Percentiles rank a stretch among this genome's conserved stretches.
Conservation (phyloP, 2,888 invertebrate species). For the Meiosimyza platycephala region DNA sequence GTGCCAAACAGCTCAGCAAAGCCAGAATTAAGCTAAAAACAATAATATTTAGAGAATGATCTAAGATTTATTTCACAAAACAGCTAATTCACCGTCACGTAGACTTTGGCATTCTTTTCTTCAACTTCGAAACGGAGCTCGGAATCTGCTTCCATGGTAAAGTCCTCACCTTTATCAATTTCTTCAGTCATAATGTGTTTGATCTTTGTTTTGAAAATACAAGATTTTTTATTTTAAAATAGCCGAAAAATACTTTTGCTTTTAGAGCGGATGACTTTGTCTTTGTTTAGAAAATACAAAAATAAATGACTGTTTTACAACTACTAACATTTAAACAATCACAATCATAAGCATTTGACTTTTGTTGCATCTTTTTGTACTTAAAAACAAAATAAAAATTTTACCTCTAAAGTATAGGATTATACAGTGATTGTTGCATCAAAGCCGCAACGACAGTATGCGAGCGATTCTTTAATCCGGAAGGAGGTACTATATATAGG, state of each 20-base stretch:
- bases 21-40: constrained; percentile 82
- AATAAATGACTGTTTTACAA: too few species aligned
- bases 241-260: not conserved
- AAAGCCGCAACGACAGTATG: too few species aligned
- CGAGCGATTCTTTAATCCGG: too few species aligned
- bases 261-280: not conserved
- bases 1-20: constrained; percentile 97
- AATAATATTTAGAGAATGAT: not conserved
- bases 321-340: too few species aligned
- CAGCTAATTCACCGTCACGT: constrained; percentile 73
- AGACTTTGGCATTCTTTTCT: constrained; percentile 84
- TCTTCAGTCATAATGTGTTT: constrained; percentile 52
- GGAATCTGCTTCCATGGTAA: constrained; percentile 85
- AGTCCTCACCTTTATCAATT: constrained; percentile 70
- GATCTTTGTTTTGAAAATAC: not conserved
- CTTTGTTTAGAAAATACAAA: too few species aligned
- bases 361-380: too few species aligned
- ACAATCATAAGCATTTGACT: too few species aligned
- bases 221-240: not conserved
- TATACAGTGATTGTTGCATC: too few species aligned
- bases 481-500: too few species aligned
- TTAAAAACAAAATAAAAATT: too few species aligned
- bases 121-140: constrained; percentile 97
- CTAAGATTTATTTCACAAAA: not conserved
- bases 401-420: too few species aligned